A percentile compares a stretch with the other conserved stretches of the same genome.
Evolutionary conservation across 2,888 invertebrate genomes (phyloP).

Genomic region (Saturnia pavonia): DNA sequence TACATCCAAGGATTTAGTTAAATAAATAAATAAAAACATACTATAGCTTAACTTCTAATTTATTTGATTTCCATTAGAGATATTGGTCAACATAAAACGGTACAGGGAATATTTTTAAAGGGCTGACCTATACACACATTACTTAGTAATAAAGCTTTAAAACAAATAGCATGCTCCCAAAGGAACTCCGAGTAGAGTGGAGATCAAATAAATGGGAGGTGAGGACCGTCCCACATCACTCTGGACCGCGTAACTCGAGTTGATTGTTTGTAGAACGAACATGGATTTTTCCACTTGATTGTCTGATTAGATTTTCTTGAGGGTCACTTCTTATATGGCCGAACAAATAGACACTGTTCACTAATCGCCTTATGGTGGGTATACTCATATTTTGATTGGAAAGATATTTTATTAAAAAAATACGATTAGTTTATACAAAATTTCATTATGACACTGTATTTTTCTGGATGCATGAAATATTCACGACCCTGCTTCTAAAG

Average conservation of each 20-base stretch:
- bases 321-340: conserved; percentile 57
- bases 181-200: conserved; percentile 55
- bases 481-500: too few species aligned
- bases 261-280: conserved; percentile 79
- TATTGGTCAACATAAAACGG: conserved; percentile 68
- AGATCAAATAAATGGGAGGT: conserved; percentile 67
- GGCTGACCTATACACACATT: conserved; percentile 81
- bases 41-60: conserved; percentile 5
- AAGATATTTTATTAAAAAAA: not conserved
- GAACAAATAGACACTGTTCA: conserved; percentile 42
- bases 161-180: conserved; percentile 72
- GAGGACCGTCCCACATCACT: conserved; percentile 68
- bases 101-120: conserved; percentile 65
- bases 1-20: not conserved
- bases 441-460: too few species aligned
- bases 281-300: conserved; percentile 82
- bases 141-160: conserved; percentile 82
- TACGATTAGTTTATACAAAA: too few species aligned
- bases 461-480: too few species aligned
- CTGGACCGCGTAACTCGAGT: conserved; percentile 70
- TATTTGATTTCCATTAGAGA: conserved; percentile 57
- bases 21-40: not conserved
- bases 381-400: not conserved
- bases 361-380: conserved; percentile 24
- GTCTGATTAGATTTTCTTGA: conserved; percentile 80